Percentiles rank a stretch among this genome's conserved stretches.
Conservation (phyloP, 2,888 invertebrate species). For the Zaprionus bogoriensis region DNA sequence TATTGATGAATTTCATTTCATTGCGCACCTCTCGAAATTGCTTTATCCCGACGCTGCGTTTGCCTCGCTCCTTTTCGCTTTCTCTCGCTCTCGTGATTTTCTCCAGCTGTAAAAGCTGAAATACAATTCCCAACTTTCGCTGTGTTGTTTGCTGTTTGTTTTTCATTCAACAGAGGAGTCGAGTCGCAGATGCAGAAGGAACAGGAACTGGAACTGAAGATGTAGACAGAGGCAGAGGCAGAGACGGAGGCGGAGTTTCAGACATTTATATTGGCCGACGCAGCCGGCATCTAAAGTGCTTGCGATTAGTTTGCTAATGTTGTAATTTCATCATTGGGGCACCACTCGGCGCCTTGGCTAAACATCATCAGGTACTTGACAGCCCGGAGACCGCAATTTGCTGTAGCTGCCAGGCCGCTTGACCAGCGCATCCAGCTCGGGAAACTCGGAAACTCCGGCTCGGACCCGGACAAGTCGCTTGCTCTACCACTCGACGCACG, state of each 20-base stretch:
- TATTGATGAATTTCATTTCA: constrained; percentile 73
- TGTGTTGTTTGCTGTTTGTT: constrained; percentile 30
- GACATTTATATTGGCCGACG: constrained; percentile 64
- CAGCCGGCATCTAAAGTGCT: constrained; percentile 72
- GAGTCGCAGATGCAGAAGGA: too few species aligned
- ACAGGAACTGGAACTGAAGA: neutral
- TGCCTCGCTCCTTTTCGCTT: constrained; percentile 8
- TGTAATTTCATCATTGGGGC: constrained; percentile 73
- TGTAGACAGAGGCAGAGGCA: neutral
- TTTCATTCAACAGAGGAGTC: constrained; percentile 61
- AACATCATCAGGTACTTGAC: constrained; percentile 75
- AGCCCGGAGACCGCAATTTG: constrained; percentile 59
- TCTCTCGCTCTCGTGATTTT: too few species aligned
- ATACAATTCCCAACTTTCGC: constrained; percentile 57
- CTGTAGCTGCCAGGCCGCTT: constrained; percentile 12
- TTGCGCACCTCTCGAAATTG: constrained; percentile 60
- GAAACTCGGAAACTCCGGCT: too few species aligned
- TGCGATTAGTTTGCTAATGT: constrained; percentile 77
- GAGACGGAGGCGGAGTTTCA: constrained; percentile 13
- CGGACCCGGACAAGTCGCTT: too few species aligned
- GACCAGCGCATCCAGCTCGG: constrained; percentile 11
- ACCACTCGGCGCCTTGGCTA: constrained; percentile 49
- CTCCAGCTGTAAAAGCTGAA: constrained; percentile 44
- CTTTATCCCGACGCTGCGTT: constrained; percentile 48
- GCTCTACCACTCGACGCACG: neutral